phyloP scores from a whole-genome alignment of 2,888 invertebrate genomes.

The Plagodis dolabraria region DNA sequence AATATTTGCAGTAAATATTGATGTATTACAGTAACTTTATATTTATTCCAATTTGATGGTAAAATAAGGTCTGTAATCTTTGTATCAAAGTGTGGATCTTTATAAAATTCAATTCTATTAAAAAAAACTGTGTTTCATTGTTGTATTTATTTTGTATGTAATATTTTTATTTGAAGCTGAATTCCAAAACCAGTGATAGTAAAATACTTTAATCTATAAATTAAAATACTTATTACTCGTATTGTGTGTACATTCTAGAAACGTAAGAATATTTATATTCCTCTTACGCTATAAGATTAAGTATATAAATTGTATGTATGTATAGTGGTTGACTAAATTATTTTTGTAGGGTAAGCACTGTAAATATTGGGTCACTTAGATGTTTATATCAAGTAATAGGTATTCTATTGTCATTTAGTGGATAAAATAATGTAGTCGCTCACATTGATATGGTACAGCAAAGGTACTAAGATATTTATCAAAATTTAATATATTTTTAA shows the following conservation, averaged over 20 bases:
- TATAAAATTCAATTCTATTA: too few relatives aligned
- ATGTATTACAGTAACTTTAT: too few relatives aligned
- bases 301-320: slow-evolving; percentile 63
- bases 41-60: too few relatives aligned
- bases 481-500: too few relatives aligned
- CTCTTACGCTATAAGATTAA: slow-evolving; percentile 48
- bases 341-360: slow-evolving; percentile 83
- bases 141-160: too few relatives aligned
- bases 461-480: background rate
- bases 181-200: slow-evolving; percentile 51
- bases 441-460: slow-evolving; percentile 43
- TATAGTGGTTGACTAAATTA: slow-evolving; percentile 82
- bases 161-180: slow-evolving; percentile 1
- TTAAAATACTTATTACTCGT: slow-evolving; percentile 17
- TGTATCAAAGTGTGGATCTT: too few relatives aligned
- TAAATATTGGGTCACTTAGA: slow-evolving; percentile 76
- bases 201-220: slow-evolving; percentile 17
- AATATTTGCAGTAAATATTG: too few relatives aligned
- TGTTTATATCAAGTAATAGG: slow-evolving; percentile 69
- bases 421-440: slow-evolving; percentile 55
- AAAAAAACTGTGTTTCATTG: too few relatives aligned
- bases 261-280: slow-evolving; percentile 70
- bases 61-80: too few relatives aligned
- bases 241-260: slow-evolving; percentile 46
- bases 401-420: slow-evolving; percentile 63